These are phyloP conservation scores for Zaprionus ornatus DNA, from an alignment of 1,140 invertebrate species.

Conservation along the genomic window DNA sequence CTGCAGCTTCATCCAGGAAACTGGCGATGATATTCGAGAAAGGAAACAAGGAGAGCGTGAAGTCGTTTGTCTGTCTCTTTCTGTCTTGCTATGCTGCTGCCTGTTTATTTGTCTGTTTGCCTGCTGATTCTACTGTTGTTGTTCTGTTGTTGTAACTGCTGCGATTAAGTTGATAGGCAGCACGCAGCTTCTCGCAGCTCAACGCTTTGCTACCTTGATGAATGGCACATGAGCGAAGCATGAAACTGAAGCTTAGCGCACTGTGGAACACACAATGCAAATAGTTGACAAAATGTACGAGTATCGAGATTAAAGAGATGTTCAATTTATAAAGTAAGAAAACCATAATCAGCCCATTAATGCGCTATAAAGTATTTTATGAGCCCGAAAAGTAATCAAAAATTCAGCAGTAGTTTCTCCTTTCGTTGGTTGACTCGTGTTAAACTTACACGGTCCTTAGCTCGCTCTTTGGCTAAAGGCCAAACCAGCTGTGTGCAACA, in stretches of 20 bases:
- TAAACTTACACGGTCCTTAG: background rate
- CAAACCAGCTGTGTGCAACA: slow-evolving; percentile 22
- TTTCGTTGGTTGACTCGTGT: background rate
- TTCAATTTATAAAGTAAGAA: background rate
- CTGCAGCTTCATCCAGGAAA: background rate
- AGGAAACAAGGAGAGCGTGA: slow-evolving; percentile 35
- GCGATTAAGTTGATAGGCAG: slow-evolving; percentile 75
- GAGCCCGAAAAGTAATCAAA: background rate
- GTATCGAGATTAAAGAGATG: background rate
- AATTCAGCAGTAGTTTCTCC: background rate
- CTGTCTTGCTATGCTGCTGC: background rate
- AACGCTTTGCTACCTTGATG: slow-evolving; percentile 53
- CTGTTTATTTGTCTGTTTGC: slow-evolving; percentile 11
- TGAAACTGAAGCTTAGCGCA: slow-evolving; percentile 16
- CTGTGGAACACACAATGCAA: slow-evolving; percentile 8
- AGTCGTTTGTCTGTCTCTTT: slow-evolving; percentile 28
- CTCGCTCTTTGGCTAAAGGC: slow-evolving; percentile 9
- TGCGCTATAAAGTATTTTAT: background rate
- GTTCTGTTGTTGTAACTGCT: slow-evolving; percentile 20
- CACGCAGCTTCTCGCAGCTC: slow-evolving; percentile 51
- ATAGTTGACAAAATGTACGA: background rate
- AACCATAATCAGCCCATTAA: background rate
- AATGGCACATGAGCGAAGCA: slow-evolving; percentile 44
- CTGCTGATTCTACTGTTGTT: slow-evolving; percentile 13
- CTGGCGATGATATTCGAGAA: slow-evolving; percentile 6